Evolutionary conservation across 2,888 invertebrate genomes (phyloP), one percentile per base, ranked within the genome.

Genomic region (Ceraclea dissimilis): DNA sequence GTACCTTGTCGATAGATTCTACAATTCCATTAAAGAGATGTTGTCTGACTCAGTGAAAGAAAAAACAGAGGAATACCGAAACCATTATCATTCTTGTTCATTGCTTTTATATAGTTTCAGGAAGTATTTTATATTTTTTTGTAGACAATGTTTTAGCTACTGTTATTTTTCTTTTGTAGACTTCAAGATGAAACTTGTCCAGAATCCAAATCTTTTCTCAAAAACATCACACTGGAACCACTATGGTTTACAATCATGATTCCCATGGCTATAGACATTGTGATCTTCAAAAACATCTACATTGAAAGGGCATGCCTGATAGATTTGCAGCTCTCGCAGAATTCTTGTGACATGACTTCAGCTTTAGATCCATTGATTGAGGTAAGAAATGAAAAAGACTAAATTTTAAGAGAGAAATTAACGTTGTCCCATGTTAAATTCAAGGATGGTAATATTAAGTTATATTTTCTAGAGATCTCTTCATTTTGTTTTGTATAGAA

Each of bases 271-370:
- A 60, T 60, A 54, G 56, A 56, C 1, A 49, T 60, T 2, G 48
- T 58, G n/a, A 58, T 54, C n/a, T 62, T 52, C 51, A 62, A 88
- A 68, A 88, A 88, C 68, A 74, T 88, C 54, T 86, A 85, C 67
- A 71, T 88, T 58, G 82, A 85, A 64, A 88, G 88, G 63, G 88
- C 88, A 0, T 88, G 88, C 64, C 74, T 84, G 26, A 83, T 88
- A 2, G 88, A 88, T 66, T 71, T 88, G 59, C 76, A 72, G 0
- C 81, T 83, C 63, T 69, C 81, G 1, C 72, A 76, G 47, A 76
- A 80, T 63, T 76, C 85, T 2, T 88, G 88, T 66, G 52, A 54
- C 18, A 26, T 53, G 16, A 18, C 13, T 4, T 54, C 56, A 2
- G 56, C 48, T 11, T n/a, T 52, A 2, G 56, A 56, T 17, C 21